Percentiles rank a stretch among this genome's conserved stretches.
These are phyloP conservation scores for Melanerpes formicivorus DNA, from an alignment of 2,113 vertebrate species.

Conservation along the genomic window DNA sequence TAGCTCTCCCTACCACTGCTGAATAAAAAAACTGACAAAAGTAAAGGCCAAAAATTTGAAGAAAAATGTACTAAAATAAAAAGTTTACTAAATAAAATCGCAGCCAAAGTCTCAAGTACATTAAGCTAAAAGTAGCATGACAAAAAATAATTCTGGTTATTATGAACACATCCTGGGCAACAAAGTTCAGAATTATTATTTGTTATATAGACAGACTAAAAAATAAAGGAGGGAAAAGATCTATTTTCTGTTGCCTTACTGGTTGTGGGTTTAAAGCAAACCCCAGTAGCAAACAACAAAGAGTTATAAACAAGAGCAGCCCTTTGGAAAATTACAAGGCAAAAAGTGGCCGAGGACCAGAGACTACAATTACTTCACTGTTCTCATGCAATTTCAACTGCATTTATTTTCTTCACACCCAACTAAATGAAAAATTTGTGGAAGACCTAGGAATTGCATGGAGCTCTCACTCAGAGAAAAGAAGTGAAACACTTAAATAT, in stretches of 20 bases:
- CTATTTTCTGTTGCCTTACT: neutral
- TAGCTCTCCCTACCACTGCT: neutral
- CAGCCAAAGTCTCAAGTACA: neutral
- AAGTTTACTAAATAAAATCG: neutral
- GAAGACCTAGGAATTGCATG: neutral
- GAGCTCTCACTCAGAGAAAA: neutral
- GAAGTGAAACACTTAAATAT: neutral
- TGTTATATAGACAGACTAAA: neutral
- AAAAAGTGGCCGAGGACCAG: neutral
- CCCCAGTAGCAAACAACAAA: neutral
- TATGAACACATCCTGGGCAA: neutral
- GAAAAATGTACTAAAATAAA: neutral
- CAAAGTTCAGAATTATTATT: neutral
- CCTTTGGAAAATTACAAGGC: constrained; percentile 15
- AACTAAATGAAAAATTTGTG: neutral
- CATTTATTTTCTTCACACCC: neutral
- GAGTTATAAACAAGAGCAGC: neutral
- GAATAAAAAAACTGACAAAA: neutral
- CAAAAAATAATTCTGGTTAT: neutral
- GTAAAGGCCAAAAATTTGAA: neutral
- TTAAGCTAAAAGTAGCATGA: neutral
- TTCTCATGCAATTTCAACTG: neutral
- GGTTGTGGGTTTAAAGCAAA: neutral
- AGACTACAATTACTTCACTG: neutral
- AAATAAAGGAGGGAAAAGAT: neutral